Conservation (phyloP, 2,888 invertebrate genomes). For the Strigamia maritima region DNA sequence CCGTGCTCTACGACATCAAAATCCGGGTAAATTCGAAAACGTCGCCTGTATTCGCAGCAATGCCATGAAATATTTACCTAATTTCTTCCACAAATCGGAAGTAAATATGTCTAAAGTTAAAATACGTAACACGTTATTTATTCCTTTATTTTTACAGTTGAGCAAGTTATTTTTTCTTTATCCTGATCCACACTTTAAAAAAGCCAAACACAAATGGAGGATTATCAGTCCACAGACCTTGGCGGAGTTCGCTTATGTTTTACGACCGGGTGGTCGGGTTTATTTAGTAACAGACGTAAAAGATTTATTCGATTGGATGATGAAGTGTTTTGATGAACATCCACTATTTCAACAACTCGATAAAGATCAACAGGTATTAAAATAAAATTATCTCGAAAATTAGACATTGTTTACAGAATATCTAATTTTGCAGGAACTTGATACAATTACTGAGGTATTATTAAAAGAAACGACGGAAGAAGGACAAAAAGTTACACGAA, state of each 20-base stretch:
- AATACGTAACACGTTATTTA: neutral
- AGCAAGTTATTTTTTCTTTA: conserved; percentile 97
- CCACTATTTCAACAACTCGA: conserved; percentile 76
- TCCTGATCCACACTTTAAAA: conserved; percentile 99
- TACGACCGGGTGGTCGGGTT: conserved; percentile 77
- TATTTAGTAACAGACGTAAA: conserved; percentile 98
- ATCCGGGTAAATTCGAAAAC: conserved; percentile 78
- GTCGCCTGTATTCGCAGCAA: conserved; percentile 92
- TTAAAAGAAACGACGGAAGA: conserved; percentile 71
- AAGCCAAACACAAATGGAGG: conserved; percentile 97
- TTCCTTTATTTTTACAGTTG: conserved; percentile 61
- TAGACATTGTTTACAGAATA: conserved; percentile 17
- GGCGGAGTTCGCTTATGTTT: conserved; percentile 94
- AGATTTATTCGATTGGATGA: conserved; percentile 97
- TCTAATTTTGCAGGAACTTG: neutral
- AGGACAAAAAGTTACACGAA: conserved; percentile 94
- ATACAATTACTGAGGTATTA: neutral
- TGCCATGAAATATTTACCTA: conserved; percentile 99
- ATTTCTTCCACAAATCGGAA: conserved; percentile 92
- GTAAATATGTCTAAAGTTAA: conserved; percentile 53
- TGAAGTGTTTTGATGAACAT: conserved; percentile 82
- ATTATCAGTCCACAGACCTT: conserved; percentile 90
- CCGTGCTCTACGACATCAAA: conserved; percentile 72
- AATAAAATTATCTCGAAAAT: conserved; percentile 47
- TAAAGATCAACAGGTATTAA: conserved; percentile 70